These are phyloP conservation scores for Tapirus indicus DNA, from an alignment of 2,797 vertebrate genomes.

Conservation along the genomic window DNA sequence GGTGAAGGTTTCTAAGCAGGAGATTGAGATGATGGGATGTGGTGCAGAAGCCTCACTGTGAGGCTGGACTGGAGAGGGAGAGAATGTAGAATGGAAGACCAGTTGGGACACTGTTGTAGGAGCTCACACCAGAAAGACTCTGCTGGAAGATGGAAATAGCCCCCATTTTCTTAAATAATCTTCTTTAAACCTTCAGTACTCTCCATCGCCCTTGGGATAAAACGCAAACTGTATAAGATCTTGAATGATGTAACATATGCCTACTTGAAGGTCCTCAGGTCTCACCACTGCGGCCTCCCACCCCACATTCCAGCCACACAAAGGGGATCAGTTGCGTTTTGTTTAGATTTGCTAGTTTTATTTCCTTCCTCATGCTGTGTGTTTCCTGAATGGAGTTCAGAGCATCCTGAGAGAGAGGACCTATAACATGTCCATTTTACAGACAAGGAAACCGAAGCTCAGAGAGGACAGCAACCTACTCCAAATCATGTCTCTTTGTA, in stretches of 20 bases:
- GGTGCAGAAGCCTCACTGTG: not conserved
- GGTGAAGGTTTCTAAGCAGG: not conserved
- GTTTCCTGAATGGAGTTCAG: not conserved
- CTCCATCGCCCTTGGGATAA: not conserved
- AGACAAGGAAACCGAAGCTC: not conserved
- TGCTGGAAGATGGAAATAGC: not conserved
- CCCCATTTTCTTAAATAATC: not conserved
- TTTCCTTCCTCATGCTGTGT: not conserved
- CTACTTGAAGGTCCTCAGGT: not conserved
- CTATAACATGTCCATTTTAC: not conserved
- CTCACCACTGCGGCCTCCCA: not conserved
- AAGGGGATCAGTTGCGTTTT: not conserved
- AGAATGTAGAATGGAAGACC: not conserved
- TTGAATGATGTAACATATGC: not conserved
- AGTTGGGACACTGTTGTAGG: not conserved
- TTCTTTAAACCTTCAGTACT: not conserved
- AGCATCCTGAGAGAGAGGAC: not conserved
- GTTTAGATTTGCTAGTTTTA: not conserved
- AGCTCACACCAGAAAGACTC: not conserved
- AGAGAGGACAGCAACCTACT: not conserved
- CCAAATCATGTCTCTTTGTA: not conserved
- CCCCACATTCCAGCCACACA: not conserved
- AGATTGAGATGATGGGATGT: not conserved
- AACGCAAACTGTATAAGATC: not conserved
- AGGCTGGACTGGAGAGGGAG: not conserved